Conservation (phyloP, 2,113 vertebrate species). For the Anthoscopus minutus region DNA sequence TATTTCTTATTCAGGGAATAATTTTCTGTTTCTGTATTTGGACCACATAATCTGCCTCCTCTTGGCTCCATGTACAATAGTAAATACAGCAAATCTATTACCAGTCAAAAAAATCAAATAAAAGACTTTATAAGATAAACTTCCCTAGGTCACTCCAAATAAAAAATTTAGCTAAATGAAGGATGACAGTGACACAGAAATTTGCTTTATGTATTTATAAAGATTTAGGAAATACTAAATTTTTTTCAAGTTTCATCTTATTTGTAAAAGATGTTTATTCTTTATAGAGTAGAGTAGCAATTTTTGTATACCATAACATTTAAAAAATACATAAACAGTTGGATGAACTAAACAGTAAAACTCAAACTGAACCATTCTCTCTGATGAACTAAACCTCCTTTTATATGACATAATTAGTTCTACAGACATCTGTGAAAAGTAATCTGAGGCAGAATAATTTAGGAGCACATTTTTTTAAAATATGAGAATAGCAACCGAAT, state of each 20-base stretch:
- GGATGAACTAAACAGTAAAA: neutral
- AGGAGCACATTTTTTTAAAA: neutral
- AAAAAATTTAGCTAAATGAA: neutral
- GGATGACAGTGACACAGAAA: neutral
- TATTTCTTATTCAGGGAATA: neutral
- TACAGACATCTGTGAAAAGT: neutral
- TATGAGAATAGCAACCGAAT: neutral
- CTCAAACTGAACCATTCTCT: neutral
- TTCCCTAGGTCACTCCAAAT: neutral
- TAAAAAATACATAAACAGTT: fast-evolving
- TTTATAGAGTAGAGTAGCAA: neutral
- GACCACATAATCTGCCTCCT: neutral
- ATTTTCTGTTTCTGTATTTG: neutral
- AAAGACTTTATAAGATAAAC: neutral
- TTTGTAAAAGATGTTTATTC: neutral
- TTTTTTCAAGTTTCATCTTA: neutral
- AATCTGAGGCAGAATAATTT: neutral
- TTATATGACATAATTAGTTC: neutral
- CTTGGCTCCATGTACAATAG: neutral
- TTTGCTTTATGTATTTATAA: neutral
- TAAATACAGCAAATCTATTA: neutral
- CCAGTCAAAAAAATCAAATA: neutral
- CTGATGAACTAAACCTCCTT: neutral
- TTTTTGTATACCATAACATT: neutral
- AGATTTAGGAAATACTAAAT: neutral